These are phyloP conservation scores for Falco novaeseelandiae DNA, from an alignment of 2,797 vertebrate genomes.

Conservation along the genomic window DNA sequence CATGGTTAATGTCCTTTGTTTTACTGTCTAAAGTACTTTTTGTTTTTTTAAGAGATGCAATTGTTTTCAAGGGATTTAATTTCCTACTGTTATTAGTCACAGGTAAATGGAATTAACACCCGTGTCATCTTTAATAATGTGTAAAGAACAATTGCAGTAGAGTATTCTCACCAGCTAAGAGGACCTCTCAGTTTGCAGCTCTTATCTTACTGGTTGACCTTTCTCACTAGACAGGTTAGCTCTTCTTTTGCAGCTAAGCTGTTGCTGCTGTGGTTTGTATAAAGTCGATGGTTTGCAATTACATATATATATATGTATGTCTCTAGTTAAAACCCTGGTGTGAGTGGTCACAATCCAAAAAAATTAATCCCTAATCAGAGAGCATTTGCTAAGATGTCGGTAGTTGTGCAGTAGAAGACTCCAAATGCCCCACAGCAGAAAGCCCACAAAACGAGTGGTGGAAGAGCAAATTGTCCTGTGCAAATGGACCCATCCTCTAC, in stretches of 20 bases:
- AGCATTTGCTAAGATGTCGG: too few relatives aligned
- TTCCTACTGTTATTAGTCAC: background rate
- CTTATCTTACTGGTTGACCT: background rate
- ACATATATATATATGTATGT: too few relatives aligned
- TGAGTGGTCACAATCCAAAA: background rate
- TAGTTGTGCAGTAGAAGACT: background rate
- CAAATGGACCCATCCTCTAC: background rate
- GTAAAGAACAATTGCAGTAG: background rate
- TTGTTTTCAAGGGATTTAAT: background rate
- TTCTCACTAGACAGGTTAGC: background rate
- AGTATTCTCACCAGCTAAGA: background rate
- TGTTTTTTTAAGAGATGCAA: background rate
- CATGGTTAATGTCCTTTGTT: background rate
- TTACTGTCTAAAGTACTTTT: background rate
- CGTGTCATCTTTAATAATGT: background rate
- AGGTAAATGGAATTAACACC: background rate
- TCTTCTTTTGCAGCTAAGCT: background rate
- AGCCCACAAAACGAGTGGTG: background rate
- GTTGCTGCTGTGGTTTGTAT: background rate
- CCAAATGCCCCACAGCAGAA: background rate
- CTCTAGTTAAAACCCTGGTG: background rate
- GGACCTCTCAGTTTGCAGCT: background rate
- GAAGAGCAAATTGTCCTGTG: background rate
- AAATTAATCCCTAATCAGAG: background rate
- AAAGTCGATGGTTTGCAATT: background rate